Percentiles rank a stretch among this genome's conserved stretches.
These are phyloP conservation scores for Macrophya alboannulata DNA, from an alignment of 2,888 invertebrate genomes.

Conservation along the genomic window DNA sequence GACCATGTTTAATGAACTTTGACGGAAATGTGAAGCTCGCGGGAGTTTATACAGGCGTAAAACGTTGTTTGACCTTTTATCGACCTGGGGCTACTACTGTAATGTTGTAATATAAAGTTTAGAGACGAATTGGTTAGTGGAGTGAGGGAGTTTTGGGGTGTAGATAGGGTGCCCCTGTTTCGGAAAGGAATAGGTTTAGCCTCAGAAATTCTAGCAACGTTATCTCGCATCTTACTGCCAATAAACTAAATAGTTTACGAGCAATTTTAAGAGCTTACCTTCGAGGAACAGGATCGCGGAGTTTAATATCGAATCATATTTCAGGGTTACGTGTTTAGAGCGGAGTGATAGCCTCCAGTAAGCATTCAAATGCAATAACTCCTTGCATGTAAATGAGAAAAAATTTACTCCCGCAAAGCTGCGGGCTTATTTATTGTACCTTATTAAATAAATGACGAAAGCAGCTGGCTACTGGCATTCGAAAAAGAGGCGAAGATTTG, in stretches of 20 bases:
- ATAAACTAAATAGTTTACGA: conserved; percentile 52
- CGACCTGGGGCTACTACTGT: conserved; percentile 24
- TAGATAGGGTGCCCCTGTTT: conserved; percentile 7
- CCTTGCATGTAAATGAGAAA: background rate
- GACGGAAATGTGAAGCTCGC: conserved; percentile 12
- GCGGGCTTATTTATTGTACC: background rate
- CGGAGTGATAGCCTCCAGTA: background rate
- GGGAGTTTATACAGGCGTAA: conserved; percentile 1
- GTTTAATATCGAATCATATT: conserved; percentile 53
- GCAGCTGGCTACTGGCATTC: background rate
- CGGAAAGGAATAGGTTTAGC: background rate
- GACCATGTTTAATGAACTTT: conserved; percentile 34
- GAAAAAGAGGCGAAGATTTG: background rate
- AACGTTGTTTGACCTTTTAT: conserved; percentile 30
- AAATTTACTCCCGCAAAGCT: conserved; percentile 12
- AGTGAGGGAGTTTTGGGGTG: background rate
- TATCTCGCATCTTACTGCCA: conserved; percentile 44
- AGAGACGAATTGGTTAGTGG: conserved; percentile 12
- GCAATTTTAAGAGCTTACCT: conserved; percentile 42
- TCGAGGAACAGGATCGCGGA: conserved; percentile 38
- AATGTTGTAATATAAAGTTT: background rate
- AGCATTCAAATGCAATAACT: conserved; percentile 19
- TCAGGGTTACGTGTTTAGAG: conserved; percentile 16
- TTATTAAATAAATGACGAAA: conserved; percentile 11
- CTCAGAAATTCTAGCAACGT: background rate